Evolutionary conservation across 1,140 invertebrate species (phyloP).

Genomic region (Neoseiulus cucumeris): DNA sequence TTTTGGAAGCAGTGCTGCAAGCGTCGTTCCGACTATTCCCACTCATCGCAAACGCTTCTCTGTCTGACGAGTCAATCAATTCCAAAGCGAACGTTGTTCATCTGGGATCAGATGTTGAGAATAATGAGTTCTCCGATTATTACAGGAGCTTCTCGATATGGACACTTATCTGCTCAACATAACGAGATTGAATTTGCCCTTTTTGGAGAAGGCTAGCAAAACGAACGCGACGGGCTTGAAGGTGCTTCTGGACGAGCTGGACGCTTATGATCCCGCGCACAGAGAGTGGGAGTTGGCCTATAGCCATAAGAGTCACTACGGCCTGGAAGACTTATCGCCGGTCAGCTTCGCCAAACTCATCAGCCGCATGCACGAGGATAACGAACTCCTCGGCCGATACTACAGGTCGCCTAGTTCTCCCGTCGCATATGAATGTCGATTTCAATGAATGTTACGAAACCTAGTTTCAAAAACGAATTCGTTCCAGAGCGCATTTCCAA

Average conservation of each 20-base stretch:
- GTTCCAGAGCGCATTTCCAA: no score
- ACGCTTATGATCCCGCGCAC: neutral
- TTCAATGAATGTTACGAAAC: no score
- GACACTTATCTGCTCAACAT: neutral
- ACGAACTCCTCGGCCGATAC: neutral
- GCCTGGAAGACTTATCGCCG: neutral
- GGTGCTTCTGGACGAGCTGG: neutral
- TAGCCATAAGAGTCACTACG: neutral
- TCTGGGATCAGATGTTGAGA: no score
- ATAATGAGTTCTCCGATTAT: no score
- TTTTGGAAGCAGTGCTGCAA: neutral
- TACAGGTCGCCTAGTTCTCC: neutral
- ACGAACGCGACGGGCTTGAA: neutral
- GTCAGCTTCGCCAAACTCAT: neutral
- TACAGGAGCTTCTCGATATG: neutral
- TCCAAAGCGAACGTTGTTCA: no score
- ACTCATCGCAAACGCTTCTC: no score
- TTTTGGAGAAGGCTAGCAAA: neutral
- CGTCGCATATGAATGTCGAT: no score
- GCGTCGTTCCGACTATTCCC: neutral
- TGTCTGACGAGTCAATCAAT: no score
- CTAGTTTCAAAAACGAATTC: no score
- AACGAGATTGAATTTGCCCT: neutral
- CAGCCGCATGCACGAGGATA: neutral
- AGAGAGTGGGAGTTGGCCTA: neutral